Evolutionary conservation across 1,140 invertebrate species (phyloP).

Genomic region (Drosophila elegans): DNA sequence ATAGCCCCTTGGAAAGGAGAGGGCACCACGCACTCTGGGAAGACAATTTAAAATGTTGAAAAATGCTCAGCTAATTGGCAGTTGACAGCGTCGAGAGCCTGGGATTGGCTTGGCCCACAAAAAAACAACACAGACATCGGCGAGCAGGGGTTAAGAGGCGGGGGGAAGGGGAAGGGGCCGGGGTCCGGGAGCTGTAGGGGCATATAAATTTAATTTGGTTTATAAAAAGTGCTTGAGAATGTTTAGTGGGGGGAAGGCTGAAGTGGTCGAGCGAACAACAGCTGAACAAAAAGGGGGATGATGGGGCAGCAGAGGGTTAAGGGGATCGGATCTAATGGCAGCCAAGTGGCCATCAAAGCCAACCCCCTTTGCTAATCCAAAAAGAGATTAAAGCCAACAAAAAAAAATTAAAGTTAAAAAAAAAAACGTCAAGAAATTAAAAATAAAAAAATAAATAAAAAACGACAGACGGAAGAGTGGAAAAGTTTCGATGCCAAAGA

Average conservation of each 20-base stretch:
- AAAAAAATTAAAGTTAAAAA: not conserved
- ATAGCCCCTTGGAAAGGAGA: not conserved
- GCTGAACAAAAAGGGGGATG: slow-evolving; percentile 16
- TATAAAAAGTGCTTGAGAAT: slow-evolving; percentile 76
- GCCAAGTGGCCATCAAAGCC: slow-evolving; percentile 37
- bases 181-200: slow-evolving; percentile 22
- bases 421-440: not conserved
- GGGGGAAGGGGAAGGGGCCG: not conserved
- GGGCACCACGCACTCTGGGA: slow-evolving; percentile 67
- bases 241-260: slow-evolving; percentile 34
- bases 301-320: slow-evolving; percentile 8
- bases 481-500: slow-evolving; percentile 9
- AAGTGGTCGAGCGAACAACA: slow-evolving; percentile 50
- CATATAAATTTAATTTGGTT: slow-evolving; percentile 80
- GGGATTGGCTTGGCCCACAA: slow-evolving; percentile 60
- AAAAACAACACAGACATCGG: slow-evolving; percentile 16
- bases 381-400: not conserved
- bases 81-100: slow-evolving; percentile 73
- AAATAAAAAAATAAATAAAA: not conserved
- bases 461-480: not conserved
- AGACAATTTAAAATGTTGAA: slow-evolving; percentile 82
- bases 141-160: slow-evolving; percentile 15
- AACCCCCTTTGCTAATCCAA: slow-evolving; percentile 16
- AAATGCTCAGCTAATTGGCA: slow-evolving; percentile 81
- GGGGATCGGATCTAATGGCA: slow-evolving; percentile 30